Evolutionary conservation across 2,113 vertebrate species (phyloP), one percentile per base, ranked within the genome.

Genomic region (Lycaon pictus): DNA sequence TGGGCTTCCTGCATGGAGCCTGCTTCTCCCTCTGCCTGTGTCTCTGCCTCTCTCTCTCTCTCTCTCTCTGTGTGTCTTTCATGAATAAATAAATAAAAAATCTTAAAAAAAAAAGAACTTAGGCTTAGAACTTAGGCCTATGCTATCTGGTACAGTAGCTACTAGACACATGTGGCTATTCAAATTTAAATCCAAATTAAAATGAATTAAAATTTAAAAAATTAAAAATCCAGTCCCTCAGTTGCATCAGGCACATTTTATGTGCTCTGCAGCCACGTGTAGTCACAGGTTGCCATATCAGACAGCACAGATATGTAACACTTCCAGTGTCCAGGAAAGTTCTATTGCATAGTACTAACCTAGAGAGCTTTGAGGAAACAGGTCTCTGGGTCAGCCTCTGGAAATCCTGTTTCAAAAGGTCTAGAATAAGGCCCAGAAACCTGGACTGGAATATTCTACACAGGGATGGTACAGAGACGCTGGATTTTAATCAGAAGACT

Each of bases 101-200:
- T 43, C 43, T 43, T 43, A 43, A 43, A 43, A 43, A 43, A 43
- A 43, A 43, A 43, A 43, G 43, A 43, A 43, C 43, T 43, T 43
- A 43, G 43, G 43, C 77, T 37, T 58, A 53, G 48, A 96, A 80
- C 69, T 51, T 29, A 80, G 43, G 88, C 37, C 77, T 88, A 4
- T 95, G 79, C 25, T 67, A 43, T 23, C 43, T 17, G 77, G 55
- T 17, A 77, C 13, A 22, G n/a, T 43, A 60, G 56, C 58, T 29
- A 74, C 48, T 60, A 53, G 82, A 90, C 8, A 15, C 11, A 32
- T 32, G 13, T 32, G 7, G 11, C 20, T 81, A 60, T 60, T 92
- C 19, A 85, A 97, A 63, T 80, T 80, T 25, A 94, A 97, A 63
- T 80, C 74, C 29, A 94, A 94, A 71, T 85, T 96, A 51, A 81